phyloP scores from a whole-genome alignment of 1,140 invertebrate species.

The Lucilia sericata region DNA sequence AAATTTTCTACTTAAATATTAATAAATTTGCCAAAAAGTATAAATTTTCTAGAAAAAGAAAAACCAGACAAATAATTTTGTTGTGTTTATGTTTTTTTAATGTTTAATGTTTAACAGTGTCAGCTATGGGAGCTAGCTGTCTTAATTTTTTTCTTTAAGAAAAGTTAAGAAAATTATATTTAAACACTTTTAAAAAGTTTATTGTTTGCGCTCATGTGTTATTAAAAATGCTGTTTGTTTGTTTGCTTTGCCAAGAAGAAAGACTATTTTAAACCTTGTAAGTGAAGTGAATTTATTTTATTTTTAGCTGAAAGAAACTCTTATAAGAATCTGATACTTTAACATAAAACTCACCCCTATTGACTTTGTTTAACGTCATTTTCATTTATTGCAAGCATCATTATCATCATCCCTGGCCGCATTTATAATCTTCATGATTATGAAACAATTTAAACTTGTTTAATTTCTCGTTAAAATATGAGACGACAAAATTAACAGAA shows the following conservation, averaged over 20 bases:
- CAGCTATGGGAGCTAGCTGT: not conserved
- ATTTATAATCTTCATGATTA: not conserved
- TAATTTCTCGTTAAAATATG: slow-evolving; percentile 27
- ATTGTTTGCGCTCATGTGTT: no score
- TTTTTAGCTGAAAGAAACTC: no score
- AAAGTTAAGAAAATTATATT: no score
- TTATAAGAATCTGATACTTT: no score
- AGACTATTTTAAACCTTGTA: no score
- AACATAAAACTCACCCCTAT: no score
- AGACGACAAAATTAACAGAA: not conserved
- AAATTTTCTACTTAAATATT: not conserved
- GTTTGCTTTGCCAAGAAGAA: no score
- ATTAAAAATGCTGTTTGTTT: no score
- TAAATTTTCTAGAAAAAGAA: not conserved
- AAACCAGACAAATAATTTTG: not conserved
- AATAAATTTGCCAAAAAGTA: not conserved
- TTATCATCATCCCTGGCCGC: not conserved
- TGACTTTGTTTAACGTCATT: no score
- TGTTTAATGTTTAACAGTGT: not conserved
- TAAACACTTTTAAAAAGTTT: no score
- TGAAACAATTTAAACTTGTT: slow-evolving; percentile 25
- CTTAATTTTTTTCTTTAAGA: no score
- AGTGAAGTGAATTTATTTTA: no score
- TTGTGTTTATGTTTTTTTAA: not conserved
- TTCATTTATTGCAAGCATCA: not conserved